These are phyloP conservation scores for Hippocampus abdominalis DNA, from an alignment of 2,113 vertebrate genomes.

Conservation along the genomic window DNA sequence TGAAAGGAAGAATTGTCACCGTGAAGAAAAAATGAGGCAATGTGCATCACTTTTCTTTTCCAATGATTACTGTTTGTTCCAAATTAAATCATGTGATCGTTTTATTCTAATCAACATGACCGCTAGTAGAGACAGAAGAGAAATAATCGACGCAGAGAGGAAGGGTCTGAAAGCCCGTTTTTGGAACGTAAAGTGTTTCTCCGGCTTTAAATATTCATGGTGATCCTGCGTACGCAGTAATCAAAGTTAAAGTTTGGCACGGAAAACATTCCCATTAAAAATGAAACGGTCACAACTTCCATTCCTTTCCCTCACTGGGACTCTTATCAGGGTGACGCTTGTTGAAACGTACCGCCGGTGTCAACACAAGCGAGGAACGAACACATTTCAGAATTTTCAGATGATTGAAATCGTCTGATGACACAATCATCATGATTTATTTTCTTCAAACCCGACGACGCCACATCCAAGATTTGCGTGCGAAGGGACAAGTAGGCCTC, in stretches of 20 bases:
- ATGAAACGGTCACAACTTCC: background rate
- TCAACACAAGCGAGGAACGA: background rate
- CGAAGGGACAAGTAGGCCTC: background rate
- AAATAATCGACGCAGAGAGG: background rate
- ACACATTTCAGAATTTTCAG: background rate
- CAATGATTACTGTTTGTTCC: background rate
- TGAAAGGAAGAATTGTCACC: background rate
- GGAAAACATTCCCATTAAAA: slow-evolving; percentile 4
- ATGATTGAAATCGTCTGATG: background rate
- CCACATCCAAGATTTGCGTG: background rate
- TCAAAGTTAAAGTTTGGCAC: slow-evolving; percentile 8
- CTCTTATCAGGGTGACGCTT: slow-evolving; percentile 1
- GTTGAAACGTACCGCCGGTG: background rate
- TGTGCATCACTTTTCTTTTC: background rate
- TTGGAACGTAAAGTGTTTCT: background rate
- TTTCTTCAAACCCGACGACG: background rate
- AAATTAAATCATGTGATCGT: background rate
- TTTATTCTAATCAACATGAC: background rate
- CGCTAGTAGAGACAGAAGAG: background rate
- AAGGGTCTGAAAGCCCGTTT: background rate
- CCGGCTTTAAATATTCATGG: slow-evolving; percentile 4
- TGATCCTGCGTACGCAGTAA: slow-evolving; percentile 1
- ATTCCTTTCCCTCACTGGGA: slow-evolving; percentile 6
- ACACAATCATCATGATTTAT: background rate
- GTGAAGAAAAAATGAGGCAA: background rate